Conservation (phyloP, 2,797 vertebrate genomes). For the Neosilurus hyrtlii region DNA sequence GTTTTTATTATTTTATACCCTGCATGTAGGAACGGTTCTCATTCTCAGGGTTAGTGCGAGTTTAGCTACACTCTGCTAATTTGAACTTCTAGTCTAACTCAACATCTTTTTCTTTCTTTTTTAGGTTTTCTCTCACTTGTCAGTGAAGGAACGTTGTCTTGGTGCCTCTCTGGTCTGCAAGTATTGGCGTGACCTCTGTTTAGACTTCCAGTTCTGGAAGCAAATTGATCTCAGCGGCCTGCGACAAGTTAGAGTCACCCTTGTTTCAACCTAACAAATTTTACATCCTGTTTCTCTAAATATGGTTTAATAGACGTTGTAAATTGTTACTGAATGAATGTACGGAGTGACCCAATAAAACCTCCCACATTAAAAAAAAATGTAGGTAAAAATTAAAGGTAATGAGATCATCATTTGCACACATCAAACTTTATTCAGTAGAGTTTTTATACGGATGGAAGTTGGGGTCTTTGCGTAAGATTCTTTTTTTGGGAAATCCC, state of each 20-base stretch:
- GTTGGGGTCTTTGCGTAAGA: too few species aligned
- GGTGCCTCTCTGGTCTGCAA: slow-evolving; percentile 96
- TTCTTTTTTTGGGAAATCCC: too few species aligned
- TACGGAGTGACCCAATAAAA: too few species aligned
- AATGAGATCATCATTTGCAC: too few species aligned
- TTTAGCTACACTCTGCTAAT: background rate
- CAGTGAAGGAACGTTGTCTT: slow-evolving; percentile 93
- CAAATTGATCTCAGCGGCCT: slow-evolving; percentile 96
- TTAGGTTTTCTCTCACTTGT: slow-evolving; percentile 95
- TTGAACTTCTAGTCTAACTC: background rate
- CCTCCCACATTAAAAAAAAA: too few species aligned
- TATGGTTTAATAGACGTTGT: background rate
- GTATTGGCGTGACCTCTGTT: slow-evolving; percentile 96
- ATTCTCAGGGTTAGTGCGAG: background rate
- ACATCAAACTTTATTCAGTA: too few species aligned
- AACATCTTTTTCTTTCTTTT: slow-evolving; percentile 29
- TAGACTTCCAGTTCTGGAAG: slow-evolving; percentile 99
- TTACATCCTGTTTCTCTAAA: background rate
- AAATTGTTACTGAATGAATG: background rate
- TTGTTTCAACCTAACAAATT: background rate
- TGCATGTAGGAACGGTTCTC: too few species aligned
- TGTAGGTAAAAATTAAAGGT: too few species aligned
- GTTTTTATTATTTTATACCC: too few species aligned
- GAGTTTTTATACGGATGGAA: too few species aligned
- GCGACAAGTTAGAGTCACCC: slow-evolving; percentile 82